Evolutionary conservation across 2,888 invertebrate genomes (phyloP).

Genomic region (Conus canariensis): DNA sequence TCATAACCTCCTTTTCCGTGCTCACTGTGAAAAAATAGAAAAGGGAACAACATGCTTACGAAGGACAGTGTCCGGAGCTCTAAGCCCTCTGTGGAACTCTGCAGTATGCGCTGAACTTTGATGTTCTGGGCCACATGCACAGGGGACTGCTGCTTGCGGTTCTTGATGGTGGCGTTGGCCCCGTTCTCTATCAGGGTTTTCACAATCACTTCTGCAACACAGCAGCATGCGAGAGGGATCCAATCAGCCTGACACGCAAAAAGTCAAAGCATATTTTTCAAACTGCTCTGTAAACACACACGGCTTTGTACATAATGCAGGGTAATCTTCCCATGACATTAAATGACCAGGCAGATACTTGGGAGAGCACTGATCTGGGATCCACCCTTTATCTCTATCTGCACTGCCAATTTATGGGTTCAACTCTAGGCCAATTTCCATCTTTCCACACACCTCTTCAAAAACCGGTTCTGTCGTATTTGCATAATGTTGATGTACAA

Average conservation of each 20-base stretch:
- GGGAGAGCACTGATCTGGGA: no score
- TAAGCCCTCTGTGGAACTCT: constrained; percentile 53
- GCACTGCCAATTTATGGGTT: no score
- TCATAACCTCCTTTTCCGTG: no score
- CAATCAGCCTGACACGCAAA: not conserved
- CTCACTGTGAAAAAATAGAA: no score
- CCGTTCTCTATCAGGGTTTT: constrained; percentile 73
- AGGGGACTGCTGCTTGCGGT: constrained; percentile 72
- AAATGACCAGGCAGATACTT: no score
- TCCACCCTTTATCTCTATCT: no score
- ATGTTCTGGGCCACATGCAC: constrained; percentile 71
- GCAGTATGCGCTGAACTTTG: constrained; percentile 61
- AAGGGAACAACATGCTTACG: not conserved
- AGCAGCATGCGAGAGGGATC: not conserved
- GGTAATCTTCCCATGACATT: no score
- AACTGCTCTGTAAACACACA: not conserved
- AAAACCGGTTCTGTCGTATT: no score
- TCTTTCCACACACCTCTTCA: no score
- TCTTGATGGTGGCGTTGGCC: constrained; percentile 68
- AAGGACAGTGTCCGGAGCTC: constrained; percentile 40
- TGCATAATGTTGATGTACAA: no score
- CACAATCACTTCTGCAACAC: constrained; percentile 70
- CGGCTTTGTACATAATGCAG: no score
- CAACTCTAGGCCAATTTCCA: no score
- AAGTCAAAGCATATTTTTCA: not conserved